Conservation (phyloP, 2,113 vertebrate species). For the Aphyosemion australe region DNA sequence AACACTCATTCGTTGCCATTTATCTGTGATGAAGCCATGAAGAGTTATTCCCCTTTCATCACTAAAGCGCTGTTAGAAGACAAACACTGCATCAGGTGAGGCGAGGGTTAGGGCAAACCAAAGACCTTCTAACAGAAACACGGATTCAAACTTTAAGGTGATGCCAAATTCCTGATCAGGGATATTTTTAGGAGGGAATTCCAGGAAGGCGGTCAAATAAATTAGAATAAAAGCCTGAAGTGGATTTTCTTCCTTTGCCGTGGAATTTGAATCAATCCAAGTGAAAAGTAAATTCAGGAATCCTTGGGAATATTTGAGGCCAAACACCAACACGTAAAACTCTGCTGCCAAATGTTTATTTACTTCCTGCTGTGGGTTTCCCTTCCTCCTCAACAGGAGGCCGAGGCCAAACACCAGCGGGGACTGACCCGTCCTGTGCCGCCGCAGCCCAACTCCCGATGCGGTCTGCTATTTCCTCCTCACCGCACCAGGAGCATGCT, state of each 20-base stretch:
- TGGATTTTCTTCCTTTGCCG: too few relatives aligned
- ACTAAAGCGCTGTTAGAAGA: not conserved
- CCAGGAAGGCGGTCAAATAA: too few relatives aligned
- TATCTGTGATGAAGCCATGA: not conserved
- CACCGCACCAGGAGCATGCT: constrained; percentile 52
- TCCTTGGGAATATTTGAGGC: constrained; percentile 1
- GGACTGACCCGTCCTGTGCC: constrained; percentile 46
- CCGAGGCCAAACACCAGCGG: constrained; percentile 59
- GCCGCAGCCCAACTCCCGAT: constrained; percentile 28
- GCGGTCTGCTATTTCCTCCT: constrained; percentile 48
- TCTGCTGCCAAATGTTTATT: constrained; percentile 39
- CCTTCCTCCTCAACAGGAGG: constrained; percentile 40
- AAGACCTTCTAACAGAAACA: too few relatives aligned
- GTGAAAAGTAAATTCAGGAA: not conserved
- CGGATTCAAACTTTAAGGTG: too few relatives aligned
- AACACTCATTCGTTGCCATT: not conserved
- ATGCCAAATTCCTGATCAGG: too few relatives aligned
- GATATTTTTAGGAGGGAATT: too few relatives aligned
- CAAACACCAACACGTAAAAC: constrained; percentile 25
- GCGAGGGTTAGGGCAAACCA: too few relatives aligned
- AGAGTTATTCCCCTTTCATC: not conserved
- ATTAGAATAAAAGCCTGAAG: too few relatives aligned
- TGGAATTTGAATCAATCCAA: too few relatives aligned
- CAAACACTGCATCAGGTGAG: not conserved
- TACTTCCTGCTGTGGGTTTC: constrained; percentile 31